These are phyloP conservation scores for Drosophila busckii DNA, from an alignment of 1,140 invertebrate species.

Conservation along the genomic window DNA sequence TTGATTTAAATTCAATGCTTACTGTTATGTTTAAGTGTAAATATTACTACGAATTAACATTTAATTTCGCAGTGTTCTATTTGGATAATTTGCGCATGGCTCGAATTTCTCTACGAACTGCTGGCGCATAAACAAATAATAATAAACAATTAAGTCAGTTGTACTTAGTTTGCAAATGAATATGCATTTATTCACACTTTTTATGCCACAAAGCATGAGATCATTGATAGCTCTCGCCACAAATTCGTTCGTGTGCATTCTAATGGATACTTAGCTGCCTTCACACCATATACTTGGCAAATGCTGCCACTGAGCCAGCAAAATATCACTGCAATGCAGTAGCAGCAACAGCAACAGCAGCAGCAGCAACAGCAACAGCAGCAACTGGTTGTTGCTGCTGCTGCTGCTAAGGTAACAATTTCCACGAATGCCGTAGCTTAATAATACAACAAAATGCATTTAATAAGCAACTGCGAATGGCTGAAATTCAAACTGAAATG, in stretches of 20 bases:
- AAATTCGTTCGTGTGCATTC: too few species aligned
- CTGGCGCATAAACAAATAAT: too few species aligned
- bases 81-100: too few species aligned
- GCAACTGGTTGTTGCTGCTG: conserved; percentile 41
- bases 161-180: too few species aligned
- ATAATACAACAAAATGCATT: conserved; percentile 70
- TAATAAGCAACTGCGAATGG: conserved; percentile 72
- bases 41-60: too few species aligned
- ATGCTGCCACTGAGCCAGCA: conserved; percentile 27
- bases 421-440: conserved; percentile 67
- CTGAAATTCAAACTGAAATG: conserved; percentile 25
- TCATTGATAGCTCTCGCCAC: too few species aligned
- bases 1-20: too few species aligned
- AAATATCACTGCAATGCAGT: conserved; percentile 58
- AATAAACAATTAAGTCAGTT: neutral
- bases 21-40: too few species aligned
- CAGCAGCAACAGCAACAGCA: conserved; percentile 6
- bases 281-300: conserved; percentile 38
- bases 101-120: too few species aligned
- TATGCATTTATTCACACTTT: conserved; percentile 66
- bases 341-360: conserved; percentile 14
- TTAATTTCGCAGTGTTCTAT: too few species aligned
- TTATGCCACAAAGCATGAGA: conserved; percentile 24
- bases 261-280: too few species aligned
- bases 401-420: conserved; percentile 68